Conservation (phyloP, 1,140 invertebrate genomes). For the Drosophila ercepeae region DNA sequence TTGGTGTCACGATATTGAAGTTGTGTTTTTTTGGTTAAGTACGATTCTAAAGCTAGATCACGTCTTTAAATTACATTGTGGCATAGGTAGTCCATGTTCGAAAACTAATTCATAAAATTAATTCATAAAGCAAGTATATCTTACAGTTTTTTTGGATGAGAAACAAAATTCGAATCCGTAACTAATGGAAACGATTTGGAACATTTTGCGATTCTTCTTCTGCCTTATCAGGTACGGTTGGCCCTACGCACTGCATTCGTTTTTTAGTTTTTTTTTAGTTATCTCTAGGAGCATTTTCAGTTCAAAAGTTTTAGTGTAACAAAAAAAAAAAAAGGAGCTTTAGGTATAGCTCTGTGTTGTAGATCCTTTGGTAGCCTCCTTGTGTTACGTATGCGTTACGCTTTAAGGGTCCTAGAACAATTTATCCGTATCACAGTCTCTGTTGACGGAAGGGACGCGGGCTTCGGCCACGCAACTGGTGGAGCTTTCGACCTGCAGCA, state of each 20-base stretch:
- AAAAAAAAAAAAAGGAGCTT: no score
- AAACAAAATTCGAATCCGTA: no score
- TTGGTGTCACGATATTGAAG: not conserved
- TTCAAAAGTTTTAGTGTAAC: no score
- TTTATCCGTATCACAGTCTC: slow-evolving; percentile 19
- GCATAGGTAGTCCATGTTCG: no score
- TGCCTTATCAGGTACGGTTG: not conserved
- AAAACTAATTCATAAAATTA: no score
- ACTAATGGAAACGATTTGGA: no score
- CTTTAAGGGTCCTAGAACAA: no score
- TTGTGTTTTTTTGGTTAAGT: not conserved
- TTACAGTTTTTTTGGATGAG: no score
- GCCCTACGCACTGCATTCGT: not conserved
- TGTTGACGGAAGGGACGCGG: not conserved
- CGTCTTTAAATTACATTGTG: not conserved
- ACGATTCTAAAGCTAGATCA: not conserved
- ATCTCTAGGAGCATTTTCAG: not conserved
- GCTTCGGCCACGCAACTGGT: not conserved
- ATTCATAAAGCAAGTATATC: no score
- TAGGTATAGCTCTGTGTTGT: no score
- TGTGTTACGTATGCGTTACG: no score
- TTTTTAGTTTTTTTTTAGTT: not conserved
- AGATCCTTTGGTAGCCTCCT: not conserved
- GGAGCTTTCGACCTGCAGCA: slow-evolving; percentile 1
- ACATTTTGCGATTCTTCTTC: no score